Evolutionary conservation across 2,113 vertebrate genomes (phyloP), one percentile per base, ranked within the genome.

Genomic region (Sorex fumeus): DNA sequence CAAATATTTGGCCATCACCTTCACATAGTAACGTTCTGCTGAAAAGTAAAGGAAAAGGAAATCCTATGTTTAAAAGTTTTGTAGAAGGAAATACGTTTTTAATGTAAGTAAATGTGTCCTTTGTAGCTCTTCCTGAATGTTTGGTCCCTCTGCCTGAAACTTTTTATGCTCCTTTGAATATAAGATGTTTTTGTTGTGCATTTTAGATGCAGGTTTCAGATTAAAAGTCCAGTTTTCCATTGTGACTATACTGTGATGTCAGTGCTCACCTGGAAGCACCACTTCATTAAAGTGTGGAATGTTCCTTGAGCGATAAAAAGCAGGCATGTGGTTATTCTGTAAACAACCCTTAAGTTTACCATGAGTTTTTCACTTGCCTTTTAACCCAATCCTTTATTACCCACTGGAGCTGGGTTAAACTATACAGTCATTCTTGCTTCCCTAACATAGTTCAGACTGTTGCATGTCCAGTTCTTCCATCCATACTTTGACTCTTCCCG

Each of bases 281-380:
- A 84, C 64, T 90, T 88, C 80, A 74, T 86, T 62, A 94, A 60
- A 93, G 70, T 74, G 80, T 91, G 89, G 87, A 89, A 92, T 96
- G 95, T 92, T 91, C 91, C 91, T 77, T 81, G 72, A 84, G 87
- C 81, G 87, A 25, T 88, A 66, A 96, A 83, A 88, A 82, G 47
- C 79, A 93, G 80, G 86, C 83, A 19, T 75, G 86, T 96, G 89
- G 74, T 76, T 94, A 75, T 50, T 95, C 83, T 97, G 86, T 94
- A 91, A 90, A 90, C 80, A 93, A 50, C 69, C 69, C 69, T 91
- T 84, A 84, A 43, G 50, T 90, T 91, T 90, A 71, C 67, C 77
- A 40, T 57, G 71, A 86, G 60, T 70, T 91, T 87, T 80, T 91
- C 64, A 80, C 72, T 27, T 95, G 36, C 30, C 45, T 85, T 94